These are phyloP conservation scores for Tarsius wallacei DNA, from an alignment of 2,797 vertebrate genomes.

Conservation along the genomic window DNA sequence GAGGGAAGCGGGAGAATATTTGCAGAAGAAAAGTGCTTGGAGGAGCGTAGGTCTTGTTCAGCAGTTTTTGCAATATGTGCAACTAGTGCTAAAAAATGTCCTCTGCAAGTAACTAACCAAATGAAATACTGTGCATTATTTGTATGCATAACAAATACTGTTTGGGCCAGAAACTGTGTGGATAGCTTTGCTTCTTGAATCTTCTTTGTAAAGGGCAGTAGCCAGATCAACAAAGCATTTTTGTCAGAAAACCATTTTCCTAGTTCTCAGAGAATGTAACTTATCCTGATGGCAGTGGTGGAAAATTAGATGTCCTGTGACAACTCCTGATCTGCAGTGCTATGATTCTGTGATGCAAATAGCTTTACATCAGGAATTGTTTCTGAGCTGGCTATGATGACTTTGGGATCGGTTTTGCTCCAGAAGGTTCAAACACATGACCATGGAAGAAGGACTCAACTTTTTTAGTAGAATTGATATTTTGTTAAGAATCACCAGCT, in stretches of 20 bases:
- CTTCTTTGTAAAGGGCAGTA: conserved; percentile 44
- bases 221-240: background rate
- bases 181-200: background rate
- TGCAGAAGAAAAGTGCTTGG: background rate
- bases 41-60: background rate
- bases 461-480: background rate
- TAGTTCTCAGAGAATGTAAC: background rate
- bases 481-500: background rate
- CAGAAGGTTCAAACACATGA: background rate
- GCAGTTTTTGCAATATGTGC: background rate
- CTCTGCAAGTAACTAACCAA: background rate
- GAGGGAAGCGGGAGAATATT: background rate
- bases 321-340: background rate
- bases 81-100: background rate
- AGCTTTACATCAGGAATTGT: background rate
- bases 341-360: background rate
- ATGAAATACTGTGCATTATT: background rate
- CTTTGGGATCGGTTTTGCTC: background rate
- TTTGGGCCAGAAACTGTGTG: background rate
- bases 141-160: background rate
- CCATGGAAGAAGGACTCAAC: background rate
- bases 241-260: background rate
- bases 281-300: background rate
- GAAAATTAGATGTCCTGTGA: background rate
- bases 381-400: background rate